These are phyloP conservation scores for Microdon myrmicae DNA, from an alignment of 2,888 invertebrate species.

Conservation along the genomic window DNA sequence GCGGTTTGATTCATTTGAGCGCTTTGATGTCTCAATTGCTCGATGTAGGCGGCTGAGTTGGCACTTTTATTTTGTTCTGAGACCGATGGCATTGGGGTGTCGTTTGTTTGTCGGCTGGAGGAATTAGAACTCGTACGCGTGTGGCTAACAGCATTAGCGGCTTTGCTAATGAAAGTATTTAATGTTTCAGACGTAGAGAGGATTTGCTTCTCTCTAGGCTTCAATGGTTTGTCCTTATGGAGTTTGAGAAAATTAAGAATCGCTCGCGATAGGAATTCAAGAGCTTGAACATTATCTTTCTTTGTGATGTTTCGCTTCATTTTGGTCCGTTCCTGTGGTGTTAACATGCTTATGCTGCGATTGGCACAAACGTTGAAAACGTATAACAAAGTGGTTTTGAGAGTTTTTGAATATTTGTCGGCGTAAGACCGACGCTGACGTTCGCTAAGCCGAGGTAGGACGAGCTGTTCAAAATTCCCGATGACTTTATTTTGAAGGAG, in stretches of 20 bases:
- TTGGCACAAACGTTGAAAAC: slow-evolving; percentile 59
- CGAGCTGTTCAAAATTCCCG: slow-evolving; percentile 61
- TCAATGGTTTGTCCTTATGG: slow-evolving; percentile 47
- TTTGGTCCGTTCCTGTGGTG: slow-evolving; percentile 57
- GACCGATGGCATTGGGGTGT: neutral
- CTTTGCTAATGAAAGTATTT: neutral
- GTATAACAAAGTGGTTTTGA: slow-evolving; percentile 57
- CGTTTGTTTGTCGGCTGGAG: neutral
- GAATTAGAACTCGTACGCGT: no score
- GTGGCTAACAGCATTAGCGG: neutral
- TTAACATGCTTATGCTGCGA: neutral
- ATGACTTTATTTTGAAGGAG: slow-evolving; percentile 60
- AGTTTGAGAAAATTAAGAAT: slow-evolving; percentile 60
- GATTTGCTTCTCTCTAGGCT: slow-evolving; percentile 10
- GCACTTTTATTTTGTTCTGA: slow-evolving; percentile 53
- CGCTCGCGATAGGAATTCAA: slow-evolving; percentile 62
- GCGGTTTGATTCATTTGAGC: slow-evolving; percentile 24
- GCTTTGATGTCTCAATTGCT: slow-evolving; percentile 41
- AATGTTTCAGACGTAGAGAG: neutral
- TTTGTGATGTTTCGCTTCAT: slow-evolving; percentile 61
- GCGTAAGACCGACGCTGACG: slow-evolving; percentile 57
- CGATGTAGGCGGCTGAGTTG: slow-evolving; percentile 48
- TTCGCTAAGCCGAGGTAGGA: slow-evolving; percentile 58
- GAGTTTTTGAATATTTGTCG: slow-evolving; percentile 55
- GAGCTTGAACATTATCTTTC: slow-evolving; percentile 56